Percentiles rank a stretch among this genome's conserved stretches.
Evolutionary conservation across 2,888 invertebrate genomes (phyloP).

Genomic region (Linyphia triangularis): DNA sequence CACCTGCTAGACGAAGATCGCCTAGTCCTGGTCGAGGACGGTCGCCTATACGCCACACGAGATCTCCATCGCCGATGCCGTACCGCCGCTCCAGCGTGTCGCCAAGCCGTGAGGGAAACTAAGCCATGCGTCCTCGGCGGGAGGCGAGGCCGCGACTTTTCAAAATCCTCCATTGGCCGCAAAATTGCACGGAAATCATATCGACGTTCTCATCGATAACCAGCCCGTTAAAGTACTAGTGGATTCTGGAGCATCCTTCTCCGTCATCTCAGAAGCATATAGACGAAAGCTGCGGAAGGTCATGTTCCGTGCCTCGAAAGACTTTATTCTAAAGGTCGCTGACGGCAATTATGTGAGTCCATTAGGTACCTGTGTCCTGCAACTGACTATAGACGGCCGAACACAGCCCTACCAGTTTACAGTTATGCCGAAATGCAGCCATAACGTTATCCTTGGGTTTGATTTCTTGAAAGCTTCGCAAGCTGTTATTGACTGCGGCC

Average conservation of each 20-base stretch:
- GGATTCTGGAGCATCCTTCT: background rate
- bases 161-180: background rate
- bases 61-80: background rate
- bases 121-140: background rate
- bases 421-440: background rate
- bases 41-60: background rate
- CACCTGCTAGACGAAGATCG: background rate
- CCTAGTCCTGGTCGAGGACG: background rate
- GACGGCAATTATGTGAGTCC: background rate
- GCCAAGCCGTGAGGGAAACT: background rate
- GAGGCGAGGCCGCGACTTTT: background rate
- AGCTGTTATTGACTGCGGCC: background rate
- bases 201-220: background rate
- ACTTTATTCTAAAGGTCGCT: background rate
- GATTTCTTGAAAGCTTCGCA: background rate
- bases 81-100: background rate
- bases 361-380: background rate
- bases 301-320: background rate
- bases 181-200: background rate
- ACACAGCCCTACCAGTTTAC: background rate
- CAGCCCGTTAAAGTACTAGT: background rate
- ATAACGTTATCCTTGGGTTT: too few relatives aligned
- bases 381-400: too few relatives aligned
- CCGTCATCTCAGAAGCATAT: too few relatives aligned
- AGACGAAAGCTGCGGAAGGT: background rate